A percentile compares a stretch with the other conserved stretches of the same genome.
phyloP scores from a whole-genome alignment of 2,888 invertebrate species.

The Unio delphinus region DNA sequence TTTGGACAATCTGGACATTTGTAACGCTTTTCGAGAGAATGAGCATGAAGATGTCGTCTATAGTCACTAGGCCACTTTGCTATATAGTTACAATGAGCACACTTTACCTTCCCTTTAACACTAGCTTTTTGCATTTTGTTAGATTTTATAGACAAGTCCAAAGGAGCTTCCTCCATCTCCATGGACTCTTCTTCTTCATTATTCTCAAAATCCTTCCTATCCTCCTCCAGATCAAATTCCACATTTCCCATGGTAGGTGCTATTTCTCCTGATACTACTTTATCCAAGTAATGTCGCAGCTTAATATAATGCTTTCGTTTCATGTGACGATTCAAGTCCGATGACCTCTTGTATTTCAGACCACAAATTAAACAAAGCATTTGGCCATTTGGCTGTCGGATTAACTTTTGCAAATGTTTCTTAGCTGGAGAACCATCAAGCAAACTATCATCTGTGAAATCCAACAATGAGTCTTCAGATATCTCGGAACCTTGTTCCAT shows the following conservation, averaged over 20 bases:
- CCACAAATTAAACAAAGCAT: slow-evolving; percentile 47
- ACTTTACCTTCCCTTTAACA: slow-evolving; percentile 43
- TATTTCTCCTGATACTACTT: slow-evolving; percentile 1
- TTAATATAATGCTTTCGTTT: slow-evolving; percentile 63
- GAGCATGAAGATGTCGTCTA: slow-evolving; percentile 67
- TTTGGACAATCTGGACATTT: slow-evolving; percentile 78
- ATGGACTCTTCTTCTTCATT: slow-evolving; percentile 11
- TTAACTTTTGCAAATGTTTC: not conserved
- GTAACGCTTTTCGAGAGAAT: slow-evolving; percentile 66
- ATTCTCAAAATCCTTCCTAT: slow-evolving; percentile 13
- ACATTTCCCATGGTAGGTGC: not conserved
- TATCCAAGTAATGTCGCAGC: slow-evolving; percentile 47
- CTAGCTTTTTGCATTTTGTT: not conserved
- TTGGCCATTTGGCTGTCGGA: slow-evolving; percentile 32
- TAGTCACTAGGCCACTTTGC: slow-evolving; percentile 71
- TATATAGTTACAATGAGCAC: slow-evolving; percentile 69
- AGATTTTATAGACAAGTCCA: slow-evolving; percentile 28
- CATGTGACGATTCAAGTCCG: slow-evolving; percentile 68
- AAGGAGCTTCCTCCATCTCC: slow-evolving; percentile 15
- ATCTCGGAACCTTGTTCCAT: not conserved
- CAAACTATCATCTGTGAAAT: too few relatives aligned
- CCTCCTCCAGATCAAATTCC: slow-evolving; percentile 1
- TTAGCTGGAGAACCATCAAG: too few relatives aligned
- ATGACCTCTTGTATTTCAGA: slow-evolving; percentile 59
- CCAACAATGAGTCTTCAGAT: too few relatives aligned